Percentiles rank a stretch among this genome's conserved stretches.
These are phyloP conservation scores for Trissolcus japonicus DNA, from an alignment of 2,888 invertebrate genomes.

Conservation along the genomic window DNA sequence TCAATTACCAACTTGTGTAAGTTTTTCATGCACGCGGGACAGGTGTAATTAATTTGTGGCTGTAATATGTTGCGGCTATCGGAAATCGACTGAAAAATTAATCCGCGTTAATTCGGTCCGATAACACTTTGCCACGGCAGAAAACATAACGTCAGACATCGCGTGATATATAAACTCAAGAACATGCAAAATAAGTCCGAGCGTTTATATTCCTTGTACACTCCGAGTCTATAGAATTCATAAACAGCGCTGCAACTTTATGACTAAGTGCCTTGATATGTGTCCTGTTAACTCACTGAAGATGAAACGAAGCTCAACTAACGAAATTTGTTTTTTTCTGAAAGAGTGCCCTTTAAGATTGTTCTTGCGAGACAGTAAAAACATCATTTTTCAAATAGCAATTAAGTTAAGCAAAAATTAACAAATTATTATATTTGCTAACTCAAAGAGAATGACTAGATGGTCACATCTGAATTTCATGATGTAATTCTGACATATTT, in stretches of 20 bases:
- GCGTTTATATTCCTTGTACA: conserved; percentile 17
- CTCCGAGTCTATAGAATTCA: conserved; percentile 14
- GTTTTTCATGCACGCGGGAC: background rate
- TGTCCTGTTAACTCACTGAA: background rate
- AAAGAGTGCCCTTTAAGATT: too few species aligned
- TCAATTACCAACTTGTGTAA: too few species aligned
- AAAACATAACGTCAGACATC: conserved; percentile 7
- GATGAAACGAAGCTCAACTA: too few species aligned
- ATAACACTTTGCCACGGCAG: conserved; percentile 17
- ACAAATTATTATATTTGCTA: too few species aligned
- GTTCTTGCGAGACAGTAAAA: too few species aligned
- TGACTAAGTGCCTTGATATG: conserved; percentile 21
- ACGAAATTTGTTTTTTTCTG: too few species aligned
- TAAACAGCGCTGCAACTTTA: conserved; percentile 15
- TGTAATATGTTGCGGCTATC: conserved; percentile 20
- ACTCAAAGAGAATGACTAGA: too few species aligned
- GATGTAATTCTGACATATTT: too few species aligned
- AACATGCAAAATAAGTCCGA: conserved; percentile 19
- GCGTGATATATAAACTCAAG: conserved; percentile 38
- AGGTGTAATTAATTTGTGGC: conserved; percentile 9
- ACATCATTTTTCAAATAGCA: too few species aligned
- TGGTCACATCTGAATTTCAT: too few species aligned
- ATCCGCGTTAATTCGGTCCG: conserved; percentile 15
- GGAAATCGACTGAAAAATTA: conserved; percentile 28
- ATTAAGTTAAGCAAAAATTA: too few species aligned